phyloP scores from a whole-genome alignment of 2,113 vertebrate species.

The Mormyrus iriodes region DNA sequence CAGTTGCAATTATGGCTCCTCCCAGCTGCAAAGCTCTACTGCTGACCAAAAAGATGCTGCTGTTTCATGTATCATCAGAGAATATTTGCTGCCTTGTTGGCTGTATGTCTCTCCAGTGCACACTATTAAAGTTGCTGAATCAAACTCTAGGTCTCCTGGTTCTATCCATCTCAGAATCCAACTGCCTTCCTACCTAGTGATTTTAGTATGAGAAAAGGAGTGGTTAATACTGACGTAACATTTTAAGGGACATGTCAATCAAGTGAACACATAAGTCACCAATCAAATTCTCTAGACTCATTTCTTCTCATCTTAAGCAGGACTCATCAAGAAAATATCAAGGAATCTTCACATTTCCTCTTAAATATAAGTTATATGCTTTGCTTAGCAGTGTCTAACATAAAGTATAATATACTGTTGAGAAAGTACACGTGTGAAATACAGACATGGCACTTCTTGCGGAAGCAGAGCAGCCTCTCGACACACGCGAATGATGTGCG shows the following conservation, averaged over 20 bases:
- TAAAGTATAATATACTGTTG: not conserved
- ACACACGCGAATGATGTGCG: too few species aligned
- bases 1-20: not conserved
- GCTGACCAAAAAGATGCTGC: not conserved
- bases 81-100: not conserved
- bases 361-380: not conserved
- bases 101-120: not conserved
- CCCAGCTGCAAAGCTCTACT: not conserved
- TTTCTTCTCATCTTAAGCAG: not conserved
- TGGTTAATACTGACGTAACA: not conserved
- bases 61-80: not conserved
- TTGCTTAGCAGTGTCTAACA: not conserved
- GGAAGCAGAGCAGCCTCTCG: too few species aligned
- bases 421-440: not conserved
- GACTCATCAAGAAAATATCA: not conserved
- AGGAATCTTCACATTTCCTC: not conserved
- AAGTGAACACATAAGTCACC: not conserved
- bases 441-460: not conserved
- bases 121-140: not conserved
- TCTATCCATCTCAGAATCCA: not conserved
- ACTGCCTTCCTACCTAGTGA: not conserved
- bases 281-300: not conserved
- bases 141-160: not conserved
- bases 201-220: not conserved
- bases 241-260: not conserved